These are phyloP conservation scores for Habropoda laboriosa DNA, from an alignment of 1,140 invertebrate species.

Conservation along the genomic window DNA sequence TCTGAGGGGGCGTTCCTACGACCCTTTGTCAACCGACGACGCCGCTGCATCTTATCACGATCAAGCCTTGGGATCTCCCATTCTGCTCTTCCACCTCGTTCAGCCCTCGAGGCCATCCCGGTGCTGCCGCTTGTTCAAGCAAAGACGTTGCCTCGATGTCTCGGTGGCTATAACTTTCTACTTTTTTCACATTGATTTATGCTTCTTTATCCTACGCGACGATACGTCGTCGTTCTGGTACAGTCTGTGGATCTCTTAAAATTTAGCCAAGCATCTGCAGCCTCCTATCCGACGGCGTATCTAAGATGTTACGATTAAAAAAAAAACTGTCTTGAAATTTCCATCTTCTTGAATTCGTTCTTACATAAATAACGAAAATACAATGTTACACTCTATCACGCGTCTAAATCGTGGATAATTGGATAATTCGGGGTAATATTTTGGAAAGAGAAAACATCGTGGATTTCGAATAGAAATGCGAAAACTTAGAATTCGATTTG, in stretches of 20 bases:
- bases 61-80: slow-evolving; percentile 66
- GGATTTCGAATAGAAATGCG: too few species aligned
- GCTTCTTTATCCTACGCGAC: slow-evolving; percentile 51
- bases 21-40: slow-evolving; percentile 79
- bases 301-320: slow-evolving; percentile 36
- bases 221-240: slow-evolving; percentile 47
- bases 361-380: not conserved
- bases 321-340: not conserved
- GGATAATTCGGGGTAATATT: not conserved
- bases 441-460: too few species aligned
- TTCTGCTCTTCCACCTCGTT: slow-evolving; percentile 61
- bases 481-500: too few species aligned
- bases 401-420: not conserved
- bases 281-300: not conserved
- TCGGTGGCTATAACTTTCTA: slow-evolving; percentile 63
- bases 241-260: slow-evolving; percentile 41
- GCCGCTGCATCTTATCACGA: slow-evolving; percentile 77
- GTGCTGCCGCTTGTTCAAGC: slow-evolving; percentile 67
- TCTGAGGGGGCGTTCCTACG: slow-evolving; percentile 73
- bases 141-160: slow-evolving; percentile 58
- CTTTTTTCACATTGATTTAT: slow-evolving; percentile 61
- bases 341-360: not conserved
- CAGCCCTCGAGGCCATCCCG: slow-evolving; percentile 64
- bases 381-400: not conserved
- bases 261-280: slow-evolving; percentile 40